phyloP scores from a whole-genome alignment of 2,113 vertebrate species.

The Beaufortia kweichowensis region DNA sequence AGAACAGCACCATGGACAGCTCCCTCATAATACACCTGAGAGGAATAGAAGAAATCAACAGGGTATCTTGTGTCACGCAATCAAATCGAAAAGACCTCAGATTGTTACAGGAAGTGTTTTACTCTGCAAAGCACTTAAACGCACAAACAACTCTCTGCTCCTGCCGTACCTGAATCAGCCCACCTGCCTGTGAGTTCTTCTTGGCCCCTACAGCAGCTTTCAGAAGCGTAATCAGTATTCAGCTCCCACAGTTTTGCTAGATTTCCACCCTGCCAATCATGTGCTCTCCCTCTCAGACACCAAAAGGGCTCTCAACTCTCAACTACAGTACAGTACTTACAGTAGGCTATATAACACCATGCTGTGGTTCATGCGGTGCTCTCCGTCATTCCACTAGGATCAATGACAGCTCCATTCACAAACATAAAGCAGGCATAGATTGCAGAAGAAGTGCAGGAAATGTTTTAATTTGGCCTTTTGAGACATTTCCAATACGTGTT shows the following conservation, averaged over 20 bases:
- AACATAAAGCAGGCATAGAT: background rate
- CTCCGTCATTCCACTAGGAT: background rate
- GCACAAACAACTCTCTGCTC: background rate
- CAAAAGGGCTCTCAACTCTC: background rate
- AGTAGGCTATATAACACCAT: conserved; percentile 30
- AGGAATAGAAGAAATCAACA: background rate
- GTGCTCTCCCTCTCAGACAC: background rate
- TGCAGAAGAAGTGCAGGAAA: background rate
- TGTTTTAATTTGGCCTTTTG: background rate
- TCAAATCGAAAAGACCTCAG: background rate
- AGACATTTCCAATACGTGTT: background rate
- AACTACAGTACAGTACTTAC: conserved; percentile 1
- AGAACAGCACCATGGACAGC: conserved; percentile 33
- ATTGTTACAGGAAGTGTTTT: background rate
- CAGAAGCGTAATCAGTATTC: conserved; percentile 21
- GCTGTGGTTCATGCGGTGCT: background rate
- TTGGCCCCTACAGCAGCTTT: conserved; percentile 23
- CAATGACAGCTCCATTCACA: conserved; percentile 4
- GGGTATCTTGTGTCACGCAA: background rate
- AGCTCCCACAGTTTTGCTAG: conserved; percentile 6
- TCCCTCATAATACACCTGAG: conserved; percentile 26
- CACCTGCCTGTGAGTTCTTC: background rate
- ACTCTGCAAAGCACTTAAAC: background rate
- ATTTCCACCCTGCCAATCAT: conserved; percentile 9
- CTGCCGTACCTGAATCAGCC: background rate